Evolutionary conservation across 2,797 vertebrate species (phyloP), one percentile per base, ranked within the genome.

Genomic region (Hyperoplus lanceolatus): DNA sequence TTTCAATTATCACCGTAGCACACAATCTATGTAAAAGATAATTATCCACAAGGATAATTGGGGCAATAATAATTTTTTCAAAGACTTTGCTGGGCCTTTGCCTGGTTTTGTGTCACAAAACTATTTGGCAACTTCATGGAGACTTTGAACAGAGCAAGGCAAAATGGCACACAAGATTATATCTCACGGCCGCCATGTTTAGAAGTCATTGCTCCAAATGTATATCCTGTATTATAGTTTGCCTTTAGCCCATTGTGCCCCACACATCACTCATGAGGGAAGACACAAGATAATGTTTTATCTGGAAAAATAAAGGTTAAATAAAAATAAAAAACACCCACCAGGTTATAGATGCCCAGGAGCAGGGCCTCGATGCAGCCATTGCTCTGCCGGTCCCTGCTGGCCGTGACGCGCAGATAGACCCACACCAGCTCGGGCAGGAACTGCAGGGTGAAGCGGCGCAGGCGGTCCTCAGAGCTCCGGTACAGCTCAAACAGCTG

Each of bases 331-430:
- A 29, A 29, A 29, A 49, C 12, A 92, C 96, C 95, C 84, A 99
- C 98, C 96, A 99, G 94, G 90, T 99, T 99, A 77, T 99, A 99
- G 91, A 99, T 99, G 85, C 98, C 98, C 87, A 99, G 93, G 58
- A 99, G 96, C 62, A 99, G 86, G 8, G 98, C 98, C 92, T 99
- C 98, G 58, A 99, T 98, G 95, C 98, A 99, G 41, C 98, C 97
- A 18, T 98, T 98, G 86, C 96, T 98, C 92, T 99, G 98, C 51
- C 98, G 95, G 82, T 99, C 97, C 84, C 96, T 96, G 90, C 97
- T 98, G 92, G 97, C 96, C 38, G 97, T 97, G 79, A 97, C 90
- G 18, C 97, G 96, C 81, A 99, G 95, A 84, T 99, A 99, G 45
- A 98, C 96, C 97, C 97, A 99, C 86, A 99, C 96, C 89, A 99